Evolutionary conservation across 2,888 invertebrate genomes (phyloP).

Genomic region (Nephrocerus scutellatus): DNA sequence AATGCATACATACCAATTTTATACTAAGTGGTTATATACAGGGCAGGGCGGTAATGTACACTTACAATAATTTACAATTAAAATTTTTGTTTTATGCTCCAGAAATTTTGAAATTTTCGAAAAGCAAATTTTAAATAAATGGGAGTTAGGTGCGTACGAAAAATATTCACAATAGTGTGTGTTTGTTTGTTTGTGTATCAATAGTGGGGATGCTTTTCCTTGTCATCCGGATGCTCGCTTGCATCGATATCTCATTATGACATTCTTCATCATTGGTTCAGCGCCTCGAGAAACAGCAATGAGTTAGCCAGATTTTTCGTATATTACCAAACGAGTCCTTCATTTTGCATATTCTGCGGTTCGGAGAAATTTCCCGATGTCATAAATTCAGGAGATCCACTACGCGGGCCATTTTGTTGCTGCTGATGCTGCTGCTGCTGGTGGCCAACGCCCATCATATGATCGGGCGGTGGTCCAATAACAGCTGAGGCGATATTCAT

Average conservation of each 20-base stretch:
- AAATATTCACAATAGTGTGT: too few relatives aligned
- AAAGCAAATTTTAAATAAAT: too few relatives aligned
- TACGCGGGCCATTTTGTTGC: slow-evolving; percentile 55
- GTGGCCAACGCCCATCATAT: slow-evolving; percentile 51
- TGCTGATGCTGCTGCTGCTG: slow-evolving; percentile 35
- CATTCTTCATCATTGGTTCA: slow-evolving; percentile 23
- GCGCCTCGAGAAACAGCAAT: slow-evolving; percentile 39
- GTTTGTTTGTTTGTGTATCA: slow-evolving; percentile 7
- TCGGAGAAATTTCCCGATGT: slow-evolving; percentile 57
- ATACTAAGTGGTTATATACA: too few relatives aligned
- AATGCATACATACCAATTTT: too few relatives aligned
- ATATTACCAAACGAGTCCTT: slow-evolving; percentile 67
- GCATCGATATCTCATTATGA: too few relatives aligned
- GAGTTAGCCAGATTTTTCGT: slow-evolving; percentile 46
- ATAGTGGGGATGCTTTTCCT: neutral
- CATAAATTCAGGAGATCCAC: slow-evolving; percentile 71
- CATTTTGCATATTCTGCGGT: slow-evolving; percentile 64
- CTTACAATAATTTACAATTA: too few relatives aligned
- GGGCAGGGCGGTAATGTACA: too few relatives aligned
- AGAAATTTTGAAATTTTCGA: too few relatives aligned
- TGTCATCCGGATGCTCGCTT: too few relatives aligned
- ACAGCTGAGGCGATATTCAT: slow-evolving; percentile 45
- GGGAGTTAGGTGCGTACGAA: too few relatives aligned
- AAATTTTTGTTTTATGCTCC: too few relatives aligned
- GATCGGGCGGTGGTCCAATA: slow-evolving; percentile 57